These are phyloP conservation scores for Palaemon carinicauda DNA, from an alignment of 1,140 invertebrate species.

Conservation along the genomic window DNA sequence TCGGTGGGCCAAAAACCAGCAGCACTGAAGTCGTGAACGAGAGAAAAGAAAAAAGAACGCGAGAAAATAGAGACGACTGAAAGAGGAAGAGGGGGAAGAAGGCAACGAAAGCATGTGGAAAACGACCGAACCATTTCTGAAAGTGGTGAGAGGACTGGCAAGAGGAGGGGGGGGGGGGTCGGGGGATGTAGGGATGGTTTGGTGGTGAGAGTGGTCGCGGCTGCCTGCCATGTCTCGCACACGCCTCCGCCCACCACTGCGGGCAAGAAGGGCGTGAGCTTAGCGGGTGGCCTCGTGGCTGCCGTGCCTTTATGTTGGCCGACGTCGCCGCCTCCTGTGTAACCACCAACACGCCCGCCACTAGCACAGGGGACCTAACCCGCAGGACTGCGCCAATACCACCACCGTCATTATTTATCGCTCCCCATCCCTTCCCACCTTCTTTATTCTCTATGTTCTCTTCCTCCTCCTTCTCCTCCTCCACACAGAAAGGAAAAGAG, in stretches of 20 bases:
- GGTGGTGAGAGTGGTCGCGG: constrained; percentile 46
- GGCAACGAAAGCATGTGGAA: not conserved
- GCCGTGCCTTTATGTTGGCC: constrained; percentile 54
- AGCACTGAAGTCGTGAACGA: no score
- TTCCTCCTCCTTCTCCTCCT: not conserved
- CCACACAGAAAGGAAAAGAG: not conserved
- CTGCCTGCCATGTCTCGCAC: constrained; percentile 58
- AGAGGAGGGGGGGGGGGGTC: no score
- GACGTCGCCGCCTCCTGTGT: constrained; percentile 52
- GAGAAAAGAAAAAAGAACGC: no score
- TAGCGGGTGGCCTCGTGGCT: constrained; percentile 39
- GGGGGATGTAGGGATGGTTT: constrained; percentile 43
- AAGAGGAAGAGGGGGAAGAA: no score
- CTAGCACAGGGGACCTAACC: not conserved
- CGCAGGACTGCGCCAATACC: not conserved
- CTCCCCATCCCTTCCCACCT: not conserved
- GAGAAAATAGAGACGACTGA: no score
- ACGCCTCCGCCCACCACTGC: constrained; percentile 49
- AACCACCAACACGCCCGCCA: constrained; percentile 53
- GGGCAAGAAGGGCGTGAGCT: constrained; percentile 51
- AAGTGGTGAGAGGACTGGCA: constrained; percentile 28
- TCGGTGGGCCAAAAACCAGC: no score
- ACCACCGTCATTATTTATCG: not conserved
- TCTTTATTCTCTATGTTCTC: not conserved
- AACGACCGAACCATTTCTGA: constrained; percentile 10